Conservation (phyloP, 1,140 invertebrate genomes). For the Caenorhabditis tropicalis region DNA sequence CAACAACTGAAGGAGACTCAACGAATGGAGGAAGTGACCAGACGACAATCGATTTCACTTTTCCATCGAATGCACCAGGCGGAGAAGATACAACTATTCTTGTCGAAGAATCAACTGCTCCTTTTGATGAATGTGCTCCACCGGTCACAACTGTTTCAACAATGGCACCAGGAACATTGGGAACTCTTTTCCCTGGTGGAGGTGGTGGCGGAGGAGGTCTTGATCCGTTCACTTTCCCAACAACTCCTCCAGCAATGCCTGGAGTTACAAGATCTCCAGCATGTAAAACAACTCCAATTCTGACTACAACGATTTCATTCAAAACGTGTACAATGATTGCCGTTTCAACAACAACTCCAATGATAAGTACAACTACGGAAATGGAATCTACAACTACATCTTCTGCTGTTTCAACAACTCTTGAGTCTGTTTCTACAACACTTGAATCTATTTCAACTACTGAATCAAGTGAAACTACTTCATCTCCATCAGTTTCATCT, state of each 20-base stretch:
- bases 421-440: not conserved
- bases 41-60: not conserved
- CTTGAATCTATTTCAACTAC: no score
- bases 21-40: no score
- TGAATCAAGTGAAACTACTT: not conserved
- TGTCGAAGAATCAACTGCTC: not conserved
- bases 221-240: not conserved
- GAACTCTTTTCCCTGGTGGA: conserved; percentile 7
- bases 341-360: not conserved
- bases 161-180: not conserved
- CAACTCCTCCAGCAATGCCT: not conserved
- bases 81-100: not conserved
- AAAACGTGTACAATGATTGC: conserved; percentile 27
- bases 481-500: no score
- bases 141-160: not conserved
- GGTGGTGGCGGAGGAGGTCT: not conserved
- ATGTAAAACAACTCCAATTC: conserved; percentile 5
- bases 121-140: not conserved
- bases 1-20: no score
- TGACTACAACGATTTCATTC: conserved; percentile 7
- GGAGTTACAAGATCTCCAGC: conserved; percentile 9
- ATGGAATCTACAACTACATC: not conserved
- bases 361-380: not conserved
- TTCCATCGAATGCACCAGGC: conserved; percentile 1
- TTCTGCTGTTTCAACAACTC: not conserved